phyloP scores from a whole-genome alignment of 2,113 vertebrate genomes.

The Triplophysa tibetana region DNA sequence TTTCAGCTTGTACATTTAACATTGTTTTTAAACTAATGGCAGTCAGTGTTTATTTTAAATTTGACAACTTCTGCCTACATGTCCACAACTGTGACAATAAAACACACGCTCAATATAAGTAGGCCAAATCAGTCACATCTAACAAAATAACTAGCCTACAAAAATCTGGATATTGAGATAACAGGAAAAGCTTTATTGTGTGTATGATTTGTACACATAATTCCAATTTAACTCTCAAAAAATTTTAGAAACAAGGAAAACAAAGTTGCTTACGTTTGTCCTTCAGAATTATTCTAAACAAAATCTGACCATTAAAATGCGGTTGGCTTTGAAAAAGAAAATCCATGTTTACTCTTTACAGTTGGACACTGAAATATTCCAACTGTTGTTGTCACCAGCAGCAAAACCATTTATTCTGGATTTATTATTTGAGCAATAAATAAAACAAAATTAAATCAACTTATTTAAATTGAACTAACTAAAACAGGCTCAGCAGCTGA shows the following conservation, averaged over 20 bases:
- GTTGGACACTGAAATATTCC: background rate
- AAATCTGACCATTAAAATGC: background rate
- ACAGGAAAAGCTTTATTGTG: background rate
- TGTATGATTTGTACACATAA: no score
- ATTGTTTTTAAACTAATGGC: background rate
- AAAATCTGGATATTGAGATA: background rate
- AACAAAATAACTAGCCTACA: no score
- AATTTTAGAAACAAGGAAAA: no score
- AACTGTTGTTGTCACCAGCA: background rate
- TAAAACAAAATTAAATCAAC: background rate
- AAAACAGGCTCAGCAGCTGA: background rate
- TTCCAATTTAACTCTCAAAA: no score
- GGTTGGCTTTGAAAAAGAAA: background rate
- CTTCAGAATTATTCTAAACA: background rate
- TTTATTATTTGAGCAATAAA: conserved; percentile 9
- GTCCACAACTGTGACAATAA: conserved; percentile 19
- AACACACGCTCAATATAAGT: background rate
- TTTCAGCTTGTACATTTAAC: background rate
- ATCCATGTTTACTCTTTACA: background rate
- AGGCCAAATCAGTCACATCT: background rate
- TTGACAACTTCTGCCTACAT: conserved; percentile 1
- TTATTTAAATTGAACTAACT: background rate
- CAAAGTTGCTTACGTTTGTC: no score
- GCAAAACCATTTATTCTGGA: conserved; percentile 1
- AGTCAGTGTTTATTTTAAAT: background rate